These are phyloP conservation scores for Harpalus rubripes DNA, from an alignment of 2,888 invertebrate genomes.

Conservation along the genomic window DNA sequence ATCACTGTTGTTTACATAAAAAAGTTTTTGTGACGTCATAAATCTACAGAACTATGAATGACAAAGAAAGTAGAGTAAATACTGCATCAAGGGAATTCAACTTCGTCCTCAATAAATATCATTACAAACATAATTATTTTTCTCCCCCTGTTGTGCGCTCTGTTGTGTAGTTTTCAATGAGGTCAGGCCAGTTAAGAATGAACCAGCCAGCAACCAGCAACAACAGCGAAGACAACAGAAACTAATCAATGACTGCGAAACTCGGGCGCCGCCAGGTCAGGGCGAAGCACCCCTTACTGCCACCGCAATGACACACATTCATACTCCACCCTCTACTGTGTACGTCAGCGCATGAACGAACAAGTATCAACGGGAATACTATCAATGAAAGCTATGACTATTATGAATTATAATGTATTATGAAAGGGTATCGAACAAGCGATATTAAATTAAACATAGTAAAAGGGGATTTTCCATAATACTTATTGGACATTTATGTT, in stretches of 20 bases:
- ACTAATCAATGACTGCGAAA: slow-evolving; percentile 61
- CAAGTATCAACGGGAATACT: slow-evolving; percentile 12
- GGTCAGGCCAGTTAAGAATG: not conserved
- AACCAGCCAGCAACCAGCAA: not conserved
- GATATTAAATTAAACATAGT: no score
- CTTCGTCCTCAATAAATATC: no score
- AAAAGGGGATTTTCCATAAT: no score
- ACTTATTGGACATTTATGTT: no score
- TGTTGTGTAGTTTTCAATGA: not conserved
- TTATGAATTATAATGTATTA: not conserved
- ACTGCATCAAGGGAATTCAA: no score
- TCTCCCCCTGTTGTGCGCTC: no score
- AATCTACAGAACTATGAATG: no score
- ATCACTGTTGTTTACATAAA: no score
- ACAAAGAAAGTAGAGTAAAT: no score
- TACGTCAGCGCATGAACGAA: slow-evolving; percentile 17
- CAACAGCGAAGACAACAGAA: slow-evolving; percentile 11
- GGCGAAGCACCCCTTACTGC: slow-evolving; percentile 13
- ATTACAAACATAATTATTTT: no score
- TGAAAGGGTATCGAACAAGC: no score
- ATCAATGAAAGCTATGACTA: slow-evolving; percentile 29
- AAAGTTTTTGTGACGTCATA: no score
- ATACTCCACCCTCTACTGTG: slow-evolving; percentile 20
- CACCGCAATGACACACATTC: slow-evolving; percentile 36
- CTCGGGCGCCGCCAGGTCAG: slow-evolving; percentile 43